phyloP scores from a whole-genome alignment of 2,797 vertebrate genomes.

The Sylvilagus floridanus region DNA sequence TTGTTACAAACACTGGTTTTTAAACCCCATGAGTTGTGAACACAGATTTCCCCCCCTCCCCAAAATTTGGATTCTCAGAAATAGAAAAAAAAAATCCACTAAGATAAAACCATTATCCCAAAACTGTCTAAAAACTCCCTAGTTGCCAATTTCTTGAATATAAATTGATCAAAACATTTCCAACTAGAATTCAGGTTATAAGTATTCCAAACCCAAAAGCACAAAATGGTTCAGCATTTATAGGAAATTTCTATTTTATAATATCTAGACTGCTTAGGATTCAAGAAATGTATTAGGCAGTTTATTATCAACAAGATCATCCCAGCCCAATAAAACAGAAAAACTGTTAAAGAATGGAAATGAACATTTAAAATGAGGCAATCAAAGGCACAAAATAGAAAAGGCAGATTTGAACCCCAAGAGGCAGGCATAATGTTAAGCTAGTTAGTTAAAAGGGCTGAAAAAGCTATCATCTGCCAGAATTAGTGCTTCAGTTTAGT shows the following conservation, averaged over 20 bases:
- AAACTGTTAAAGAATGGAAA: constrained; percentile 69
- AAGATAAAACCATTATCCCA: constrained; percentile 3
- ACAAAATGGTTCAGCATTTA: constrained; percentile 64
- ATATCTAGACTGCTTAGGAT: constrained; percentile 44
- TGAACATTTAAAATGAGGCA: constrained; percentile 66
- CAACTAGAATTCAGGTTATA: constrained; percentile 28
- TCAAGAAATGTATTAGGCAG: constrained; percentile 7
- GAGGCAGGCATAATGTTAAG: constrained; percentile 63
- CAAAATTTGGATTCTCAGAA: constrained; percentile 54
- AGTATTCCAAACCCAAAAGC: constrained; percentile 58
- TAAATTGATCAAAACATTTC: constrained; percentile 46
- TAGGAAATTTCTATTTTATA: constrained; percentile 53
- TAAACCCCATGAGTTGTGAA: constrained; percentile 39
- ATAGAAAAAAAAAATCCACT: constrained; percentile 22
- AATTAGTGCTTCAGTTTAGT: constrained; percentile 73
- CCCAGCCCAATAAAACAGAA: constrained; percentile 66
- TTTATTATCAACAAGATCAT: constrained; percentile 59
- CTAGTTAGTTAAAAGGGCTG: constrained; percentile 57
- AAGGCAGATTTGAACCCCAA: constrained; percentile 71
- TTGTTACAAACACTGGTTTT: constrained; percentile 59
- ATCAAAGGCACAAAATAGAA: constrained; percentile 75
- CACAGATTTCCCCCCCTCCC: not conserved
- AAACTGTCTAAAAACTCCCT: constrained; percentile 29
- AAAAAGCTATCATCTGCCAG: constrained; percentile 68
- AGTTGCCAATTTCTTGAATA: constrained; percentile 26